These are phyloP conservation scores for Odiellus spinosus DNA, from an alignment of 2,888 invertebrate genomes.

Conservation along the genomic window DNA sequence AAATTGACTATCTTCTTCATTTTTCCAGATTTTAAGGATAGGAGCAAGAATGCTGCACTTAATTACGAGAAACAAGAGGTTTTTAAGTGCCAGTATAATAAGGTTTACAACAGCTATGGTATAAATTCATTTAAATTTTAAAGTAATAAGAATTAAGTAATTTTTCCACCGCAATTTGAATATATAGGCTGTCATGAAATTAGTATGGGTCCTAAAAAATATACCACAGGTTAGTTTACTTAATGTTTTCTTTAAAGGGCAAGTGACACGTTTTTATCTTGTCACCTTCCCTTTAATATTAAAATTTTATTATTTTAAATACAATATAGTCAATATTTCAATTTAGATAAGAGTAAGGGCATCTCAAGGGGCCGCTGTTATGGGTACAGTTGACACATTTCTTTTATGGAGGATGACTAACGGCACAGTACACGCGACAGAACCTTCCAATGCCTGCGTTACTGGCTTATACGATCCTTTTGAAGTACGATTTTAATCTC, in stretches of 20 bases:
- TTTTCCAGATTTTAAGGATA: constrained; percentile 41
- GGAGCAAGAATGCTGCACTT: constrained; percentile 52
- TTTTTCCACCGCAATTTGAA: neutral
- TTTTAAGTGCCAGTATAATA: constrained; percentile 65
- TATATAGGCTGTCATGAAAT: constrained; percentile 51
- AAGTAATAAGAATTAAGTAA: neutral
- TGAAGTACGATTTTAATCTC: constrained; percentile 31
- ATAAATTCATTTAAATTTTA: constrained; percentile 31
- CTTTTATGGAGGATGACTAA: constrained; percentile 62
- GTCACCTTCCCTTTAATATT: neutral
- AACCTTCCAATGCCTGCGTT: constrained; percentile 76
- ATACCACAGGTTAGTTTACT: constrained; percentile 42
- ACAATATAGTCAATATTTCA: neutral
- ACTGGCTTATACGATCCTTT: constrained; percentile 91
- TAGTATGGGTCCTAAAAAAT: constrained; percentile 62
- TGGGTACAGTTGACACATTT: constrained; percentile 88
- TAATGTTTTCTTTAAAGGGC: neutral
- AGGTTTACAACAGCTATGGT: constrained; percentile 73
- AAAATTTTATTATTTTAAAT: neutral
- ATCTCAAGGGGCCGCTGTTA: constrained; percentile 47
- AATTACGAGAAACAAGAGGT: constrained; percentile 60
- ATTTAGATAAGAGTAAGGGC: constrained; percentile 36
- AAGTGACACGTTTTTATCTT: neutral
- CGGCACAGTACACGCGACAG: constrained; percentile 51
- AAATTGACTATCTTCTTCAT: no score